A percentile compares a stretch with the other conserved stretches of the same genome.
Conservation (phyloP, 1,140 invertebrate genomes). For the Palaemon carinicauda region DNA sequence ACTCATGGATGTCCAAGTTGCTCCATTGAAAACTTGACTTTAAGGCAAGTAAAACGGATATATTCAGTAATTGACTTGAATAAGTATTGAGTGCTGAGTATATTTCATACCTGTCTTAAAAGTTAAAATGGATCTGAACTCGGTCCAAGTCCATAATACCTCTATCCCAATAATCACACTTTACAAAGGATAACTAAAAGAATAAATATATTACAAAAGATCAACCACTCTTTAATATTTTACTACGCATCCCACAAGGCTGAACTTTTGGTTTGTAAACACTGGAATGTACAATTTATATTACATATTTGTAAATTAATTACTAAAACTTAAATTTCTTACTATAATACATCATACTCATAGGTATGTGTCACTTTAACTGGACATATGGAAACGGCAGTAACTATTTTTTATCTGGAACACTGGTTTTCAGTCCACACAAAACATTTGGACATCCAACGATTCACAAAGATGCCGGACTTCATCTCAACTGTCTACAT, state of each 20-base stretch:
- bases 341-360: conserved; percentile 19
- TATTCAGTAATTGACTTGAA: too few relatives aligned
- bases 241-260: conserved; percentile 22
- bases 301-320: conserved; percentile 29
- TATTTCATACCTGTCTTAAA: too few relatives aligned
- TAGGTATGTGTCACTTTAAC: conserved; percentile 30
- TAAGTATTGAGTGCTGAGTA: too few relatives aligned
- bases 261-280: conserved; percentile 43
- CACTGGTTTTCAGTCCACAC: conserved; percentile 11
- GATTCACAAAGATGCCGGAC: background rate
- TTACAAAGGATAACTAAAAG: background rate
- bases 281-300: conserved; percentile 55
- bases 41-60: too few relatives aligned
- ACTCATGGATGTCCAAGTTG: too few relatives aligned
- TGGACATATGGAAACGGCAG: conserved; percentile 43
- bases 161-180: too few relatives aligned
- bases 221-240: conserved; percentile 18
- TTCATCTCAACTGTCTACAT: too few relatives aligned
- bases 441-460: conserved; percentile 20
- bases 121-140: too few relatives aligned
- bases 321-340: conserved; percentile 24
- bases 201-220: conserved; percentile 52
- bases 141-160: too few relatives aligned
- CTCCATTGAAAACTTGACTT: too few relatives aligned
- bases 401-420: conserved; percentile 18